These are phyloP conservation scores for Apomyelois bistriatella DNA, from an alignment of 2,888 invertebrate genomes.

Conservation along the genomic window DNA sequence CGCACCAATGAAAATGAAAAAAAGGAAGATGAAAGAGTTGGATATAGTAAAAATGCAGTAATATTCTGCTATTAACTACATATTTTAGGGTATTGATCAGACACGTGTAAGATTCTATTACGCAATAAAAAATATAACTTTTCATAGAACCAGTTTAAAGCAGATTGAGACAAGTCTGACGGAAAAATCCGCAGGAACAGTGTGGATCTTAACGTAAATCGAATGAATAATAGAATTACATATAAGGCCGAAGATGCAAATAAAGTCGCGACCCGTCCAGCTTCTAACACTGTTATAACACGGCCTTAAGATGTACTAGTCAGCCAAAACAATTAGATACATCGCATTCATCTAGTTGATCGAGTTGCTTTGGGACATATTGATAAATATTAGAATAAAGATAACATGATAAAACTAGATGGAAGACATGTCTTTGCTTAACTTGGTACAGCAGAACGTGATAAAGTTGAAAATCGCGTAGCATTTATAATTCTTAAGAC, in stretches of 20 bases:
- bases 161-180: background rate
- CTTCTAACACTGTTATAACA: background rate
- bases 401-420: background rate
- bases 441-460: background rate
- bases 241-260: background rate
- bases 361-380: background rate
- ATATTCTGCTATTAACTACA: background rate
- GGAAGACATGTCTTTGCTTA: background rate
- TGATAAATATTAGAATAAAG: no score
- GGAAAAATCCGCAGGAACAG: conserved; percentile 6
- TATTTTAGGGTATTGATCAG: background rate
- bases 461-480: conserved; percentile 15
- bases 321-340: background rate
- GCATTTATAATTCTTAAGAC: background rate
- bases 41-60: no score
- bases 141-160: background rate
- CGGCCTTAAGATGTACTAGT: background rate
- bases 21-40: no score
- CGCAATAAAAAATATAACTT: background rate
- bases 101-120: background rate
- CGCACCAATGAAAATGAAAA: no score
- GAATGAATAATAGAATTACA: background rate
- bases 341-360: background rate
- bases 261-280: background rate
- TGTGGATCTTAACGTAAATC: background rate